Conservation (phyloP, 2,797 vertebrate species). For the Onychomys torridus region DNA sequence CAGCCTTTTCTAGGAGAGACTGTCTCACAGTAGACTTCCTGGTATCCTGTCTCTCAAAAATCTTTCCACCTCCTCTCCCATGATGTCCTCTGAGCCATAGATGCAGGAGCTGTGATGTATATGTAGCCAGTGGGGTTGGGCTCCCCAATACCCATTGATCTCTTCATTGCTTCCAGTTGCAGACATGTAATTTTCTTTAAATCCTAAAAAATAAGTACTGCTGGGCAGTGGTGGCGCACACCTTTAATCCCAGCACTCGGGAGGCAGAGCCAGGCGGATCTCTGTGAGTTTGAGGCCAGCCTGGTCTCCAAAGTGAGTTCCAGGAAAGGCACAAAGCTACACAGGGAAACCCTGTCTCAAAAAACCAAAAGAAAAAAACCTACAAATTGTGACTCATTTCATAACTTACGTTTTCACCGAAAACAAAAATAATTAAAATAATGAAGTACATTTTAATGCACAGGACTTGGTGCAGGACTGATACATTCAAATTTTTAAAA, state of each 20-base stretch:
- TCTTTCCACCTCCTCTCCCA: not conserved
- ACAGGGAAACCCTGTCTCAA: too few species aligned
- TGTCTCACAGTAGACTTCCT: not conserved
- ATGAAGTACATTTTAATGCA: not conserved
- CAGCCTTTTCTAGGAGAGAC: not conserved
- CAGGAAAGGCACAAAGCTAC: too few species aligned
- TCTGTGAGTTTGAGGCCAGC: too few species aligned
- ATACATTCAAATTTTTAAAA: not conserved
- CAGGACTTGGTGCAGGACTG: not conserved
- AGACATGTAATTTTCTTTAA: not conserved
- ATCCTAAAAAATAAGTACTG: not conserved
- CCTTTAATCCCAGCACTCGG: too few species aligned
- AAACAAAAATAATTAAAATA: not conserved
- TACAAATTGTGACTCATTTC: not conserved
- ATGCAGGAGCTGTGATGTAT: not conserved
- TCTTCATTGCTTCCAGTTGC: not conserved
- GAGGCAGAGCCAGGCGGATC: too few species aligned
- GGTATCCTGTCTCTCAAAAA: not conserved
- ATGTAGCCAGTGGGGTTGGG: not conserved
- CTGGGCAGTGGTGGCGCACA: too few species aligned
- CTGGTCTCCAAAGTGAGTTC: too few species aligned
- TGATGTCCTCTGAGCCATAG: not conserved
- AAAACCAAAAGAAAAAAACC: too few species aligned
- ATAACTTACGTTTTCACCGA: not conserved
- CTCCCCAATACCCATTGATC: not conserved